These are phyloP conservation scores for Anarsia innoxiella DNA, from an alignment of 2,888 invertebrate genomes.

Conservation along the genomic window DNA sequence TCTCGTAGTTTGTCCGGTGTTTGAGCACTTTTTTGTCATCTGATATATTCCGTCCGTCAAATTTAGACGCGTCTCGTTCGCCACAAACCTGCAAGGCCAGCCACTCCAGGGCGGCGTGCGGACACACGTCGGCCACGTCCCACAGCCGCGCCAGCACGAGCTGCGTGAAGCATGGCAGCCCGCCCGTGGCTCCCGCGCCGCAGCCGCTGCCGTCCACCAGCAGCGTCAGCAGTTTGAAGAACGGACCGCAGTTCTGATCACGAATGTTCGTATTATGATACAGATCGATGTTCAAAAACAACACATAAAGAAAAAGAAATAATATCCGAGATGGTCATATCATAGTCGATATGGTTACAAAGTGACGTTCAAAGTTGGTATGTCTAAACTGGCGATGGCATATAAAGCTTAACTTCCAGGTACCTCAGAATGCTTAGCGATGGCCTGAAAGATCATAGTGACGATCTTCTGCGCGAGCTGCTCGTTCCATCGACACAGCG, in stretches of 20 bases:
- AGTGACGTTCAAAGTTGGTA: no score
- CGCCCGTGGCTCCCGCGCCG: conserved; percentile 74
- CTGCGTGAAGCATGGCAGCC: conserved; percentile 93
- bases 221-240: conserved; percentile 92
- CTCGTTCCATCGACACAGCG: conserved; percentile 93
- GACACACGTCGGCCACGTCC: conserved; percentile 93
- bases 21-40: no score
- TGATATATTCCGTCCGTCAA: no score
- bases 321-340: no score
- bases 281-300: no score
- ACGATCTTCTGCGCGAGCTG: conserved; percentile 91
- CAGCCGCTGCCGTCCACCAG: conserved; percentile 87
- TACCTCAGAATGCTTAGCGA: conserved; percentile 92
- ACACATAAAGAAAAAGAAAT: no score
- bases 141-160: conserved; percentile 90
- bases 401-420: no score
- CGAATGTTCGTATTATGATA: no score
- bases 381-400: no score
- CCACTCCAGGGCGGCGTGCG: conserved; percentile 95
- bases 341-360: no score
- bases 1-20: no score
- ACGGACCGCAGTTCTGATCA: conserved; percentile 89
- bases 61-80: no score
- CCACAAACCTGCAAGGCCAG: conserved; percentile 87
- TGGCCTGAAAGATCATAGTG: conserved; percentile 92